Evolutionary conservation across 1,140 invertebrate genomes (phyloP), one percentile per base, ranked within the genome.

Genomic region (Aphidius gifuensis): DNA sequence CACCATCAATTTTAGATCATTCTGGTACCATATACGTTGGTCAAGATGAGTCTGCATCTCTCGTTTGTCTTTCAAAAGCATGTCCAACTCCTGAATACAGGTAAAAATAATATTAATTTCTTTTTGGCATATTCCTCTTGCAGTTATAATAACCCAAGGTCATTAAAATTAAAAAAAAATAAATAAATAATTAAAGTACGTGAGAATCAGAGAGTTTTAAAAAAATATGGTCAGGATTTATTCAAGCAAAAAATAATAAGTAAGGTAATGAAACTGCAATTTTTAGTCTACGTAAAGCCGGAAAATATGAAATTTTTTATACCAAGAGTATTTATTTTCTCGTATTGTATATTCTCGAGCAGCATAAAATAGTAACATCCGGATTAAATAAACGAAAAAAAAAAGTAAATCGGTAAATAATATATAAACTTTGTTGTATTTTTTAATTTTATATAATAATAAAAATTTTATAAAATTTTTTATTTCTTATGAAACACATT

Each of bases 81-180:
- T 90, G 89, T 77, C 89, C 89, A 53, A 81, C 87, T 40, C 87
- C 89, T 16, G 87, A 89, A 76, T 90, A 90, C 77, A 85, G 87
- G 89, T 90, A 83, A 82, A 46, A 44, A 8, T 45, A 45, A 45
- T 45, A 47, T 39, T 42, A 47, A 9, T 57, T 16, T 46, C 43
- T 32, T 16, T 16, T 0, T 16, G 16, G 43, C 32, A 57, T n/a
- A 47, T 57, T 57, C 58, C 38, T 42, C n/a, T 58, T 32, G 46
- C 16, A 32, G 46, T 32, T 49, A 58, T 48, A 58, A 48, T 58
- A 42, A 45, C 32, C 6, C 7, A 9, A 32, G 3, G 11, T 9
- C 38, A 58, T 58, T 58, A 58, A 58, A 58, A 9, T 58, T 58
- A 42, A 23, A 58, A 48, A 38, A 46, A 23, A 46, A 48, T 32